A percentile compares a stretch with the other conserved stretches of the same genome.
Evolutionary conservation across 2,797 vertebrate species (phyloP).

Genomic region (Poecilia wingei): DNA sequence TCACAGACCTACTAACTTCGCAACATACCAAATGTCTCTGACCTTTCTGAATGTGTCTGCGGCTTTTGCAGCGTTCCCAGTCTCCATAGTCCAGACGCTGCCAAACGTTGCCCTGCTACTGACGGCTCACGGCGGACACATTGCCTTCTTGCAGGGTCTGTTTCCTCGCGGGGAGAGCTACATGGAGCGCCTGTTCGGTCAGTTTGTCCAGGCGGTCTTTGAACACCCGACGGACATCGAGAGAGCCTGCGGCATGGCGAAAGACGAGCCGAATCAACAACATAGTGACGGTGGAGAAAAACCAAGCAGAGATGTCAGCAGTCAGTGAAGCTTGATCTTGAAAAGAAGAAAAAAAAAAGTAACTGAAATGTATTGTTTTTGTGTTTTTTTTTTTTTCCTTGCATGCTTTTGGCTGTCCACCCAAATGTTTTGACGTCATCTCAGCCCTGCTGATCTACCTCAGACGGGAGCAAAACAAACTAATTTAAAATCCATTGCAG

Average conservation of each 20-base stretch:
- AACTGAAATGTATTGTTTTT: constrained; percentile 9
- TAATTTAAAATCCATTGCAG: background rate
- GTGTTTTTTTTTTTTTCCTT: background rate
- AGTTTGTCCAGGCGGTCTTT: constrained; percentile 81
- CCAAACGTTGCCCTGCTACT: constrained; percentile 82
- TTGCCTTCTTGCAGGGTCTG: constrained; percentile 86
- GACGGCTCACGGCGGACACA: constrained; percentile 84
- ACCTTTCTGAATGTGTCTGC: background rate
- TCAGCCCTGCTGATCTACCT: constrained; percentile 55
- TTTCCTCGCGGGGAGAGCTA: constrained; percentile 79
- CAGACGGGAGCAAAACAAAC: constrained; percentile 5
- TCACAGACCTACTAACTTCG: background rate
- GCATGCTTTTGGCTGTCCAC: constrained; percentile 18
- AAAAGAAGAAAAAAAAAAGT: background rate
- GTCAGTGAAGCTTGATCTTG: background rate
- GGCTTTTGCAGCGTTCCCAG: constrained; percentile 77
- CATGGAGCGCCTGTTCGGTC: constrained; percentile 83
- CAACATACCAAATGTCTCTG: background rate
- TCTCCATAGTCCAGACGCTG: constrained; percentile 66
- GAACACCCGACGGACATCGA: constrained; percentile 76
- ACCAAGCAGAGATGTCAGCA: background rate
- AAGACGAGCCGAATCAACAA: constrained; percentile 19
- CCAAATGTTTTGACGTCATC: constrained; percentile 22
- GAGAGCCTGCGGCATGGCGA: constrained; percentile 62
- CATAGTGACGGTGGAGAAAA: background rate